A percentile compares a stretch with the other conserved stretches of the same genome.
These are phyloP conservation scores for Ormyrus thymus DNA, from an alignment of 2,888 invertebrate species.

Conservation along the genomic window DNA sequence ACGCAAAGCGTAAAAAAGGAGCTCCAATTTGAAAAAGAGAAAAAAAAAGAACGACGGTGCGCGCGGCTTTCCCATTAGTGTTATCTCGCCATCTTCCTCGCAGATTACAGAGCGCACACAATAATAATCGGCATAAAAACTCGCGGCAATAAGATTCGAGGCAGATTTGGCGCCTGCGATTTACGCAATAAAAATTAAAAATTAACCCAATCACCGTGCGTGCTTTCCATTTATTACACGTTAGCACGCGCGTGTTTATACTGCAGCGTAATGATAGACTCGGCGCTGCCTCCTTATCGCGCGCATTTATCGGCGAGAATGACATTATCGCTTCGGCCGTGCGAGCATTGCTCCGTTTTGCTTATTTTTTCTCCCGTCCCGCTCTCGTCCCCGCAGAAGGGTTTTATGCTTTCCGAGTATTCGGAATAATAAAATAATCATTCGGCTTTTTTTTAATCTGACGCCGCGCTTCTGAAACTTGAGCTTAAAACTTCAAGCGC, in stretches of 20 bases:
- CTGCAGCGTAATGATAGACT: constrained; percentile 41
- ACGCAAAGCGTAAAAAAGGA: constrained; percentile 9
- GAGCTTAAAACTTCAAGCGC: too few species aligned
- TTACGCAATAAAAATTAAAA: constrained; percentile 54
- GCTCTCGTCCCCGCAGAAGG: not conserved
- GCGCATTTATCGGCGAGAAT: constrained; percentile 49
- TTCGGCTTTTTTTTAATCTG: too few species aligned
- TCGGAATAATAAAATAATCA: too few species aligned
- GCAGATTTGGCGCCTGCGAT: constrained; percentile 44
- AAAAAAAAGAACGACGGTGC: constrained; percentile 19
- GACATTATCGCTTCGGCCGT: constrained; percentile 25
- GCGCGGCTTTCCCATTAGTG: constrained; percentile 42
- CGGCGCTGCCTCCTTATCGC: constrained; percentile 22
- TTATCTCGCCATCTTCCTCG: constrained; percentile 42
- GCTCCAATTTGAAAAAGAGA: not conserved
- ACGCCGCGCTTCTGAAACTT: too few species aligned
- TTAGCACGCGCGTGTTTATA: not conserved
- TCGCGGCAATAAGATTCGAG: constrained; percentile 32
- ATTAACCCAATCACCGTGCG: constrained; percentile 42
- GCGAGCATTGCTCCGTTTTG: not conserved
- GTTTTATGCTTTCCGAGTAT: too few species aligned
- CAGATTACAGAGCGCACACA: constrained; percentile 35
- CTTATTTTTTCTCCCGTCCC: not conserved
- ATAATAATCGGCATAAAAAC: constrained; percentile 50
- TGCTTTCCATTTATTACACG: not conserved